A percentile compares a stretch with the other conserved stretches of the same genome.
phyloP scores from a whole-genome alignment of 2,888 invertebrate species.

The Drosophila mayaguana region DNA sequence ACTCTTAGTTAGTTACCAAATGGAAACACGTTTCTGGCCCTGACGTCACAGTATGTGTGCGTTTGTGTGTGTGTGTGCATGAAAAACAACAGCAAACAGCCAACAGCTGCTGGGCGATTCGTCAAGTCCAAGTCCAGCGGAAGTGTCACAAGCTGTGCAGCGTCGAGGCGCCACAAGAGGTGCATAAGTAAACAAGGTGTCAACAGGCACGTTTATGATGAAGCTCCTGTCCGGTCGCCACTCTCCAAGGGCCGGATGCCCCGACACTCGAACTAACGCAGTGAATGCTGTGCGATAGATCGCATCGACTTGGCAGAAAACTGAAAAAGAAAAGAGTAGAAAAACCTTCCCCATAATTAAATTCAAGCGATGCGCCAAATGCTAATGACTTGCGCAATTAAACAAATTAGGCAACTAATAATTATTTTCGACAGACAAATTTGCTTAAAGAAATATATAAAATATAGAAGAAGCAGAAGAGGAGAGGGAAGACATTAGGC shows the following conservation, averaged over 20 bases:
- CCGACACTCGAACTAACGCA: slow-evolving; percentile 44
- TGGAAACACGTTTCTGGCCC: slow-evolving; percentile 45
- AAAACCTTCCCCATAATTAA: slow-evolving; percentile 24
- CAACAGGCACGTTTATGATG: slow-evolving; percentile 39
- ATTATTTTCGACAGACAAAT: slow-evolving; percentile 22
- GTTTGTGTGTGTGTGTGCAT: too few species aligned
- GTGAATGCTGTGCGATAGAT: slow-evolving; percentile 6
- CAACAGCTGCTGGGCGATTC: slow-evolving; percentile 18
- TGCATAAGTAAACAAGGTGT: slow-evolving; percentile 32
- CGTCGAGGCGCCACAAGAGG: slow-evolving; percentile 25
- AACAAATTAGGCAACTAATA: slow-evolving; percentile 51
- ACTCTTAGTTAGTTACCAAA: slow-evolving; percentile 18
- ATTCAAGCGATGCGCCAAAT: slow-evolving; percentile 32
- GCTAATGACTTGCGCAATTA: slow-evolving; percentile 63
- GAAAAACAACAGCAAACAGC: slow-evolving; percentile 1
- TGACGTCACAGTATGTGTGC: slow-evolving; percentile 42
- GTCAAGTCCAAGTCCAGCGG: slow-evolving; percentile 21
- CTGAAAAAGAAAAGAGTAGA: not conserved
- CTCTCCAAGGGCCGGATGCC: slow-evolving; percentile 36
- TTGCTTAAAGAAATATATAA: not conserved
- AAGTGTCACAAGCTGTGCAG: slow-evolving; percentile 25
- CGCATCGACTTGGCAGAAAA: not conserved
- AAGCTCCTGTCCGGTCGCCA: slow-evolving; percentile 28
- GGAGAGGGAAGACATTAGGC: not conserved
- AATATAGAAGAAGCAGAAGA: not conserved